Base-by-base conservation (phyloP, 2,113 vertebrate genomes). In the Recurvirostra avosetta region DNA sequence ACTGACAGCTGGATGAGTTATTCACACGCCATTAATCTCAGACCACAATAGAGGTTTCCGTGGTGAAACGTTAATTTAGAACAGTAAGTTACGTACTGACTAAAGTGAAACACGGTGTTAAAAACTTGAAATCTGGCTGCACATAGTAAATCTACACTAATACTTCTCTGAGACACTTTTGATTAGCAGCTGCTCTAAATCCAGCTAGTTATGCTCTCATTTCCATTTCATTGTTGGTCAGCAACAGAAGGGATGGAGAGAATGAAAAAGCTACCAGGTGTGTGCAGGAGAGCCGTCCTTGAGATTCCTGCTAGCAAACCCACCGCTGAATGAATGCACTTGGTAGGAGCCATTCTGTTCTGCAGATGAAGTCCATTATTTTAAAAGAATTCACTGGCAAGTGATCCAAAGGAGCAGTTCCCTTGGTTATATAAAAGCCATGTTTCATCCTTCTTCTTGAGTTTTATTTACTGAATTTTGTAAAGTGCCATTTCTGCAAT, bases 1-100 rank as follows among this genome's bases (percentile, higher is more conserved):
- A 65, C 32, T 92, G 96, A 81, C 92, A 97, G 83, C 84, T 55
- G 32, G 66, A n/a, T 34, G 55, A 93, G 84, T 96, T 94, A 93
- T 80, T 95, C 91, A 88, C 74, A 92, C 77, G 16, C 87, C 91
- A 74, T 97, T 96, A 86, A 91, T 97, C 87, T 94, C 85, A 53
- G 89, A 58, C 84, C 27, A 11, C 91, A 79, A n/a, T 17, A 90
- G 89, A 82, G 77, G 71, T 82, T 90, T 93, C 63, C 36, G 91
- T 17, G 13, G 92, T 95, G 94, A 94, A 96, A 52, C 45, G 73
- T 71, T 94, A 67, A 86, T 96, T 96, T 90, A 95, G 95, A 88
- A 63, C 77, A 93, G 71, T 79, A 49, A 91, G 73, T 88, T 92
- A 70, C 84, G 65, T 40, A 34, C 73, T 40, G 74, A 58, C 45